These are phyloP conservation scores for Bothrops jararaca DNA, from an alignment of 2,113 vertebrate genomes.

Conservation along the genomic window DNA sequence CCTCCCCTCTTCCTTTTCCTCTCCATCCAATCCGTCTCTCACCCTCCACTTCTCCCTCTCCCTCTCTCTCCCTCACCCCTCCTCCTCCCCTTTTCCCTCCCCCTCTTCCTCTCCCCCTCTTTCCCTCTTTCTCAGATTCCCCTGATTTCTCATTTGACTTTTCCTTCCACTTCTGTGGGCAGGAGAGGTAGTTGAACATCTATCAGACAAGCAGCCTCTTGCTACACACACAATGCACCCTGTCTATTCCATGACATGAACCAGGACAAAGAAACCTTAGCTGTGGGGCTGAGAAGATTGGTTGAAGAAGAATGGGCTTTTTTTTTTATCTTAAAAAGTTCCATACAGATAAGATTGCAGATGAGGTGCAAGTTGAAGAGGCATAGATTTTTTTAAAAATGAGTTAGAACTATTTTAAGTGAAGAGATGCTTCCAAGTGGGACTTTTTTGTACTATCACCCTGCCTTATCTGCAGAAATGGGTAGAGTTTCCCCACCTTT, in stretches of 20 bases:
- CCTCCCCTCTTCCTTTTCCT: too few species aligned
- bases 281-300: neutral
- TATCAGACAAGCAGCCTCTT: neutral
- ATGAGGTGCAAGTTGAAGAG: neutral
- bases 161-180: neutral
- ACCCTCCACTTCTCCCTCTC: too few species aligned
- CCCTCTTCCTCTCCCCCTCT: too few species aligned
- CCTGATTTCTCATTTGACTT: neutral
- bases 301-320: neutral
- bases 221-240: conserved; percentile 21
- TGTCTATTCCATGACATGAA: conserved; percentile 36
- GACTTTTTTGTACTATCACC: neutral
- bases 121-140: neutral
- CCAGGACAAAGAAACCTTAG: conserved; percentile 10
- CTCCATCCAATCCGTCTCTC: too few species aligned
- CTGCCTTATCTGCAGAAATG: neutral
- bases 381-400: neutral
- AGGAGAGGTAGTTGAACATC: neutral
- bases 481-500: neutral
- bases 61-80: too few species aligned
- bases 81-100: too few species aligned
- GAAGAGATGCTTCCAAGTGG: neutral
- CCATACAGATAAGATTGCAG: neutral
- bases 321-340: neutral
- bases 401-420: neutral